phyloP scores from a whole-genome alignment of 1,140 invertebrate species.

The Panagrolaimus sp. region DNA sequence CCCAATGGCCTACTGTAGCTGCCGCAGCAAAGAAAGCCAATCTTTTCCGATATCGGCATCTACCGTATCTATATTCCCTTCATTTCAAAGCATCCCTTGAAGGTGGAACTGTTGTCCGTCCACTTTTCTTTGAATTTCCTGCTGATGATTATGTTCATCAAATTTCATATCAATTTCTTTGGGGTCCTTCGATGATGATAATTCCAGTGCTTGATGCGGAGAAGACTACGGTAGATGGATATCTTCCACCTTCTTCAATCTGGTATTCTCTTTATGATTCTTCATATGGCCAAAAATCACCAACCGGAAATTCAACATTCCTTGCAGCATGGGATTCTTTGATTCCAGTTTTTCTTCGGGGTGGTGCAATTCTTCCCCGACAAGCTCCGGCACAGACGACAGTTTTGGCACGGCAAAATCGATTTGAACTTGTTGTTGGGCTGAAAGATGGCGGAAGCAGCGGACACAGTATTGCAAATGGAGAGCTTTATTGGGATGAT shows the following conservation, averaged over 20 bases:
- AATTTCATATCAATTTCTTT: conserved; percentile 39
- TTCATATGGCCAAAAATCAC: conserved; percentile 34
- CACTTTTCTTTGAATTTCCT: conserved; percentile 47
- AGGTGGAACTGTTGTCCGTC: conserved; percentile 45
- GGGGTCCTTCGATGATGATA: conserved; percentile 29
- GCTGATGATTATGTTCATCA: conserved; percentile 22
- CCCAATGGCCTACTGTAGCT: conserved; percentile 48
- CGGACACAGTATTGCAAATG: neutral
- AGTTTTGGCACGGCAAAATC: conserved; percentile 15
- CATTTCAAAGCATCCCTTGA: conserved; percentile 21
- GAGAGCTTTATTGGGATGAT: conserved; percentile 30
- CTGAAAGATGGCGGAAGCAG: neutral
- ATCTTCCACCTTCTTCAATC: conserved; percentile 34
- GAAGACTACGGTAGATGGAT: conserved; percentile 32
- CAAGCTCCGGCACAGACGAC: conserved; percentile 30
- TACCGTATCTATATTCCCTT: conserved; percentile 54
- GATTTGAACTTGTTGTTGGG: conserved; percentile 32
- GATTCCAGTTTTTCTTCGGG: conserved; percentile 45
- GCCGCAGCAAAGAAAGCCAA: conserved; percentile 48
- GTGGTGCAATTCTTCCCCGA: conserved; percentile 22
- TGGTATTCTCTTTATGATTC: conserved; percentile 50
- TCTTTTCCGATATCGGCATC: conserved; percentile 47
- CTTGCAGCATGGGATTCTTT: conserved; percentile 34
- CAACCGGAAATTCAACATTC: conserved; percentile 30
- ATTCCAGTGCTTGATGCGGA: conserved; percentile 18